Evolutionary conservation across 1,140 invertebrate genomes (phyloP), one percentile per base, ranked within the genome.

Genomic region (Tribolium castaneum): DNA sequence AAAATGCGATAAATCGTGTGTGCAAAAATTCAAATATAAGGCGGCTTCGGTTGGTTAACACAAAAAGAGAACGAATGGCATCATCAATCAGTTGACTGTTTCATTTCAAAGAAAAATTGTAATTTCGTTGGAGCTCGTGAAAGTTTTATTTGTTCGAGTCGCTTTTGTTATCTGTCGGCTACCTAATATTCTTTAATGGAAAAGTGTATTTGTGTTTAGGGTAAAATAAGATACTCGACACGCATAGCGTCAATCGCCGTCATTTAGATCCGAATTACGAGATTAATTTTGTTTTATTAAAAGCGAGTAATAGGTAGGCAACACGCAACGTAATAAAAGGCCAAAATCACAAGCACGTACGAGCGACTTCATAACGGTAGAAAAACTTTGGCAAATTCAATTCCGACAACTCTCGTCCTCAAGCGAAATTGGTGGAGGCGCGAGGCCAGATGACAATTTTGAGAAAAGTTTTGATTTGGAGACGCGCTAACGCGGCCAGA

Each of bases 261-360:
- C 59, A 66, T 66, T 66, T 66, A 66, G 59, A 66, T 66, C 25
- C 13, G n/a, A 59, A 59, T 59, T 59, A 66, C 59, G 30, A 66
- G 59, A 66, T 66, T 35, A 34, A n/a, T 66, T 66, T 66, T 66
- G 34, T 66, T 66, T 66, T 35, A 66, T 66, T 66, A 66, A 66
- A 66, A 66, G 14, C 30, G 12, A 66, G 59, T 66, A 66, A 66
- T 66, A 34, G 59, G n/a, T 35, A 66, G 9, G 10, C 6, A n/a
- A 66, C 59, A 66, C 59, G 59, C 59, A 35, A 59, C 2, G 5
- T 52, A 52, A 66, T 66, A 66, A 66, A 66, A 66, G 7, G n/a
- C 30, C n/a, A 14, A 35, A 35, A 66, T 66, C n/a, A 66, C 59
- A 10, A 14, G 10, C 59, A 45, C 39, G 39, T 45, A n/a, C 1